These are phyloP conservation scores for Chymomyza fuscimana DNA, from an alignment of 2,888 invertebrate species.

Conservation along the genomic window DNA sequence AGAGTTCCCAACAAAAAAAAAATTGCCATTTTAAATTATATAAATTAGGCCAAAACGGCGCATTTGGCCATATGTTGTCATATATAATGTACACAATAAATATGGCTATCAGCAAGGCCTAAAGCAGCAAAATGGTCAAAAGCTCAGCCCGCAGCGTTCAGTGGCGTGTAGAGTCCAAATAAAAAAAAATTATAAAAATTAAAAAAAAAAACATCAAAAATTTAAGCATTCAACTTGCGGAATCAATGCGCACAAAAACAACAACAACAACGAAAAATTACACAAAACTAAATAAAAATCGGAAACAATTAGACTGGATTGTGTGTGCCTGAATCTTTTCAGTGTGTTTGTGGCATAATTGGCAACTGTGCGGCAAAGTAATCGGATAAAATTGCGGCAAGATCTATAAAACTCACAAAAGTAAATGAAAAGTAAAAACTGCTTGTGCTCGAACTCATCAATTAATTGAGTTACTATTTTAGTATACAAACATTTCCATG, in stretches of 20 bases:
- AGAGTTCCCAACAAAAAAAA: slow-evolving; percentile 1
- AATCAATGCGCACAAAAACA: slow-evolving; percentile 41
- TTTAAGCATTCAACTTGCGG: slow-evolving; percentile 38
- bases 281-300: slow-evolving; percentile 39
- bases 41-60: slow-evolving; percentile 46
- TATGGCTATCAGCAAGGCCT: neutral
- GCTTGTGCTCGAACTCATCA: neutral
- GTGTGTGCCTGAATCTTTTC: neutral
- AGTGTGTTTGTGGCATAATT: neutral
- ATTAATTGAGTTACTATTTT: slow-evolving; percentile 15
- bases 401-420: neutral
- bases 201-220: neutral
- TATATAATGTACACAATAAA: neutral
- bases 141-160: neutral
- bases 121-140: neutral
- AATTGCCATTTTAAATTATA: slow-evolving; percentile 44
- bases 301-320: slow-evolving; percentile 36
- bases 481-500: neutral
- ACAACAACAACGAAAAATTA: slow-evolving; percentile 25
- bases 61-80: neutral
- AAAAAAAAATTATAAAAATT: no score
- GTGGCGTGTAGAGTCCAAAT: neutral
- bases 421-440: neutral
- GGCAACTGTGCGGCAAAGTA: slow-evolving; percentile 11
- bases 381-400: neutral